Conservation (phyloP, 2,888 invertebrate species). For the Dyspetes luteomarginatus region DNA sequence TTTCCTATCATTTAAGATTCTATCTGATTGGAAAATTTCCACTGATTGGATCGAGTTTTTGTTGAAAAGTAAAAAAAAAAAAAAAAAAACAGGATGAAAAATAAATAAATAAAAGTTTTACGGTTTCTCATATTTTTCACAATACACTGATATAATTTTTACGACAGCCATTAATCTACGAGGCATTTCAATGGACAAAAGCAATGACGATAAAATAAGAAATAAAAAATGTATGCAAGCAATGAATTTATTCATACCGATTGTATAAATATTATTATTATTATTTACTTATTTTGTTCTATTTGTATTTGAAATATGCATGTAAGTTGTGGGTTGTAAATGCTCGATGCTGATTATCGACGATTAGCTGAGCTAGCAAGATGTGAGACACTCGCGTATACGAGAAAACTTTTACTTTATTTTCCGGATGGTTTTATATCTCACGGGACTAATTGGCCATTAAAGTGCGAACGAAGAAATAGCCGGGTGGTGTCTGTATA, state of each 20-base stretch:
- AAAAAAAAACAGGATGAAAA: no score
- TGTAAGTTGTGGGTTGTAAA: slow-evolving; percentile 15
- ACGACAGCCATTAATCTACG: background rate
- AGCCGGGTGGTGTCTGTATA: slow-evolving; percentile 13
- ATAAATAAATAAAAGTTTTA: no score
- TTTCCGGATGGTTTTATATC: slow-evolving; percentile 32
- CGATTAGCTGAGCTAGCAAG: slow-evolving; percentile 18
- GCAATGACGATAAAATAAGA: background rate
- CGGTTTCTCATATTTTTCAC: background rate
- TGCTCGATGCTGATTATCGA: background rate
- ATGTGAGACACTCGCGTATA: background rate
- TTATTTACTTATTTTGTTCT: background rate
- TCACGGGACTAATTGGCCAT: slow-evolving; percentile 53
- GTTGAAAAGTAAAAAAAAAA: no score
- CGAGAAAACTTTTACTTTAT: slow-evolving; percentile 25
- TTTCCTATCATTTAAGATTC: no score
- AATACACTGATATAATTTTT: background rate
- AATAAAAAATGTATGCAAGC: background rate
- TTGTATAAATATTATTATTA: background rate
- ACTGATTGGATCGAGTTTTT: no score
- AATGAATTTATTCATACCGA: background rate
- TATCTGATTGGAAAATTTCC: no score
- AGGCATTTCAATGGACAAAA: background rate
- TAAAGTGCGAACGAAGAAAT: slow-evolving; percentile 32
- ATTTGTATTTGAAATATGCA: background rate